Evolutionary conservation across 2,797 vertebrate genomes (phyloP).

Genomic region (Falco berigora): DNA sequence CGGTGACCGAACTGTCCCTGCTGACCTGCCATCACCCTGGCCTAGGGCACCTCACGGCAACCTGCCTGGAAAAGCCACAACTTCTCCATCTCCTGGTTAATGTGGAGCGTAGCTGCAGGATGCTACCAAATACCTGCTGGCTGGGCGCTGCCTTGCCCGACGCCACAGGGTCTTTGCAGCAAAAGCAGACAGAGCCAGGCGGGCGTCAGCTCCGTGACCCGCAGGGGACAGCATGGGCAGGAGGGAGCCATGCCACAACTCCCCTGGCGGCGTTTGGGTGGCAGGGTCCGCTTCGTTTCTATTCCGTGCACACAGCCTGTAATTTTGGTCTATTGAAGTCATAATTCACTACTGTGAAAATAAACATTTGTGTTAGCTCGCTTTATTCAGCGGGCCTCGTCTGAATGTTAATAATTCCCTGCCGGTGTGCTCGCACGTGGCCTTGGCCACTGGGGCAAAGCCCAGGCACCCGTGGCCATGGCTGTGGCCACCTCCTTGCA

Average conservation of each 20-base stretch:
- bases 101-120: not conserved
- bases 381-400: not conserved
- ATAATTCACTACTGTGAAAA: constrained; percentile 66
- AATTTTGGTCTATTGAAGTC: constrained; percentile 61
- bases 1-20: rapidly evolving
- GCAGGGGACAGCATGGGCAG: rapidly evolving
- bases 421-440: not conserved
- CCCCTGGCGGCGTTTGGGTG: not conserved
- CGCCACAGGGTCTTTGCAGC: not conserved
- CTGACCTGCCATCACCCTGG: no score
- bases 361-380: constrained; percentile 48
- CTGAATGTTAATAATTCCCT: constrained; percentile 12
- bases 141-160: not conserved
- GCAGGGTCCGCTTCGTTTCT: not conserved
- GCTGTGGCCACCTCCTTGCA: not conserved
- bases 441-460: not conserved
- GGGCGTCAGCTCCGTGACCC: rapidly evolving
- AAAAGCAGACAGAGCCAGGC: not conserved
- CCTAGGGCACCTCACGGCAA: rapidly evolving
- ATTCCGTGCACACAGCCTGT: not conserved
- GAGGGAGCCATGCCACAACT: not conserved
- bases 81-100: not conserved
- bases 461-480: rapidly evolving
- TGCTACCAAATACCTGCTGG: not conserved
- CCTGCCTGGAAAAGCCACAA: rapidly evolving